phyloP scores from a whole-genome alignment of 1,140 invertebrate genomes.

The Rhynchophorus ferrugineus region DNA sequence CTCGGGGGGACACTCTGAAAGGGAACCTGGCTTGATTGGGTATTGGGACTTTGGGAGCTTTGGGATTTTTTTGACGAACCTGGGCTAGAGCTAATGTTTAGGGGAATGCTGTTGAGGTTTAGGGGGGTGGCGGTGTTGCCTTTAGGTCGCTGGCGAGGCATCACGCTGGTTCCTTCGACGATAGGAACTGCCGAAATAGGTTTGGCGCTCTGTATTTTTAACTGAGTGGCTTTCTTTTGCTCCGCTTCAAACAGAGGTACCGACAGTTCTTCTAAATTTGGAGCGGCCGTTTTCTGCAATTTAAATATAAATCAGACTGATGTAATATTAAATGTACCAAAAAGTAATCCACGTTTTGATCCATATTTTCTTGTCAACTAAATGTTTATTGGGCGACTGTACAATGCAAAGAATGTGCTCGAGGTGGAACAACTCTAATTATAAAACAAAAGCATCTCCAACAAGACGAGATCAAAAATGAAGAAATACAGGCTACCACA shows the following conservation, averaged over 20 bases:
- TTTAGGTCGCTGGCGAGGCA: slow-evolving; percentile 78
- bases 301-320: slow-evolving; percentile 3
- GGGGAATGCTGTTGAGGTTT: slow-evolving; percentile 40
- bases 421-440: too few species aligned
- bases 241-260: slow-evolving; percentile 58
- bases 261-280: slow-evolving; percentile 58
- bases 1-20: slow-evolving; percentile 30
- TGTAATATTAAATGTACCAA: background rate
- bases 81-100: slow-evolving; percentile 46
- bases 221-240: slow-evolving; percentile 50
- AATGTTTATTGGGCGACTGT: too few species aligned
- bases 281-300: slow-evolving; percentile 54
- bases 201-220: slow-evolving; percentile 41
- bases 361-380: background rate
- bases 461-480: too few species aligned
- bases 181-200: slow-evolving; percentile 44
- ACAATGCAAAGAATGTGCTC: too few species aligned
- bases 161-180: slow-evolving; percentile 68
- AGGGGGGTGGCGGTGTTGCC: slow-evolving; percentile 44
- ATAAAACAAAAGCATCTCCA: too few species aligned
- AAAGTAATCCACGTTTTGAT: background rate
- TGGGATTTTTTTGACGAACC: slow-evolving; percentile 38
- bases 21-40: slow-evolving; percentile 33
- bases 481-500: too few species aligned
- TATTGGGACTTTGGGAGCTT: slow-evolving; percentile 30